A percentile compares a stretch with the other conserved stretches of the same genome.
These are phyloP conservation scores for Litoditis marina DNA, from an alignment of 2,888 invertebrate genomes.

Conservation along the genomic window DNA sequence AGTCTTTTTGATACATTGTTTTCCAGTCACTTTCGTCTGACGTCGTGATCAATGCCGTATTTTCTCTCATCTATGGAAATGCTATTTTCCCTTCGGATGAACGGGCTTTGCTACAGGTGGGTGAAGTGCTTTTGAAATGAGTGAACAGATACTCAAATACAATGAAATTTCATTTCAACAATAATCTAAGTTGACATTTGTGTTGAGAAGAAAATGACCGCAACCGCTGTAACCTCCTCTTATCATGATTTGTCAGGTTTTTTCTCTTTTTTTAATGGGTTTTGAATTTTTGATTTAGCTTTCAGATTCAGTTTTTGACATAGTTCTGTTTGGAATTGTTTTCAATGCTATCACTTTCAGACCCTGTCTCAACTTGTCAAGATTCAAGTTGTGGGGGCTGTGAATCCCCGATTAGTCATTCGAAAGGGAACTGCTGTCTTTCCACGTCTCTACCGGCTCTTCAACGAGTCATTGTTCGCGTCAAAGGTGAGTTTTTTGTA, in stretches of 20 bases:
- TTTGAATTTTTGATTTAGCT: too few species aligned
- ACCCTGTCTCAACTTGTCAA: slow-evolving; percentile 5
- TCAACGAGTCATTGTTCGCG: slow-evolving; percentile 83
- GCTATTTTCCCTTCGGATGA: slow-evolving; percentile 16
- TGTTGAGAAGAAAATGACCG: too few species aligned
- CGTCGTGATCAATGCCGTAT: slow-evolving; percentile 10
- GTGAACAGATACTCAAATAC: too few species aligned
- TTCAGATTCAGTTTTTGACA: too few species aligned
- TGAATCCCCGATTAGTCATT: slow-evolving; percentile 70
- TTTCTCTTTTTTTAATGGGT: not conserved
- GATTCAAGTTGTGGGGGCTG: slow-evolving; percentile 71
- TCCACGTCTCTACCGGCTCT: slow-evolving; percentile 79
- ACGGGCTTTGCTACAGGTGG: slow-evolving; percentile 12
- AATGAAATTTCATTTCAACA: too few species aligned
- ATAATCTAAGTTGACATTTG: too few species aligned
- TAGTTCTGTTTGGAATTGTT: not conserved
- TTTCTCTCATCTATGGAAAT: slow-evolving; percentile 12
- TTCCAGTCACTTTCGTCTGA: slow-evolving; percentile 13
- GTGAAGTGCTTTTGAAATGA: too few species aligned
- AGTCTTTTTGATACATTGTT: not conserved
- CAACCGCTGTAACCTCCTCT: too few species aligned
- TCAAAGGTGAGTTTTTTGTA: slow-evolving; percentile 68
- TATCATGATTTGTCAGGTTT: too few species aligned
- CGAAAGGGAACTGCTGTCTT: slow-evolving; percentile 83
- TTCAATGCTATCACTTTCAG: slow-evolving; percentile 9